phyloP scores from a whole-genome alignment of 1,140 invertebrate genomes.

The Bombus terrestris region DNA sequence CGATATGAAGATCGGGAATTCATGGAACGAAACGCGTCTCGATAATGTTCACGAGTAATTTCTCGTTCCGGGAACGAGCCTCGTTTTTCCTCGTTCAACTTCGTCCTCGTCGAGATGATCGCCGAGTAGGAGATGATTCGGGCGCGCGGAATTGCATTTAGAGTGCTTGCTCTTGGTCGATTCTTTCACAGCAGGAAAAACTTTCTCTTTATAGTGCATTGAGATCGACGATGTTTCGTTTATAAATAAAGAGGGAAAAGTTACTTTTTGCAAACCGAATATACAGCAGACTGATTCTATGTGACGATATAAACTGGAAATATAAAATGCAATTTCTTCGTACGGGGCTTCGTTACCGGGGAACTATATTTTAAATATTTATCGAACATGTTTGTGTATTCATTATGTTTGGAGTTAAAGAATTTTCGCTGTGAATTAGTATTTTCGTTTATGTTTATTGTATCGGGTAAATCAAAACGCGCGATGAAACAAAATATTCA shows the following conservation, averaged over 20 bases:
- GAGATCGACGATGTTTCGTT: background rate
- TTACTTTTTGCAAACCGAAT: too few species aligned
- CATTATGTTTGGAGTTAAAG: background rate
- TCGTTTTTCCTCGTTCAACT: background rate
- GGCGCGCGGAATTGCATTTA: background rate
- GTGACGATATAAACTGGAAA: background rate
- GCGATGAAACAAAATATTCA: background rate
- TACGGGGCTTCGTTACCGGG: background rate
- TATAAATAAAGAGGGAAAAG: background rate
- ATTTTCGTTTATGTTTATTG: background rate
- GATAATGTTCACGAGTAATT: constrained; percentile 24
- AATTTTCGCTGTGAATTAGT: background rate
- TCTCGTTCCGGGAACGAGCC: background rate
- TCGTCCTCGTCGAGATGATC: background rate
- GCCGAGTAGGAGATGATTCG: background rate
- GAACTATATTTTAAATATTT: background rate
- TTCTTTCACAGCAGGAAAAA: background rate
- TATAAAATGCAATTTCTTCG: background rate
- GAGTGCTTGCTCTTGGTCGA: background rate
- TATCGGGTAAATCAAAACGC: background rate
- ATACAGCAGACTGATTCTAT: too few species aligned
- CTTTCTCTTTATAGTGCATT: background rate
- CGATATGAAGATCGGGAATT: constrained; percentile 34
- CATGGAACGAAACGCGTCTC: background rate
- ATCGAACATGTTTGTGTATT: background rate